Percentiles rank a stretch among this genome's conserved stretches.
These are phyloP conservation scores for Epirrita christyi DNA, from an alignment of 2,888 invertebrate species.

Conservation along the genomic window DNA sequence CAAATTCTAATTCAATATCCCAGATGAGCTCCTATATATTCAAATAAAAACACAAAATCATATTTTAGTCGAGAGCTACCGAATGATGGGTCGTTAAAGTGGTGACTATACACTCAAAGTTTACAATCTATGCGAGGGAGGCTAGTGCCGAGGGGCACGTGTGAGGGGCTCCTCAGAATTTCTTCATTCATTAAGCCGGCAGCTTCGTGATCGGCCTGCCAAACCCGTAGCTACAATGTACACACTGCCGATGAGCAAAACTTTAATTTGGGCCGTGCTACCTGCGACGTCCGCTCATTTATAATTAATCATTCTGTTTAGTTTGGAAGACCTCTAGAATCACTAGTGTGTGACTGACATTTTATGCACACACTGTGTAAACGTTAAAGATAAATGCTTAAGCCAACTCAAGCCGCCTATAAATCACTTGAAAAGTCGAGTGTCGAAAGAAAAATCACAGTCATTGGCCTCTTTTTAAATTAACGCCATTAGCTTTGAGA, in stretches of 20 bases:
- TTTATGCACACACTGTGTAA: conserved; percentile 54
- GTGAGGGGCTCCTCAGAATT: conserved; percentile 68
- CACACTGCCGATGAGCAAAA: conserved; percentile 70
- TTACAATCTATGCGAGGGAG: conserved; percentile 67
- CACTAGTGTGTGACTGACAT: conserved; percentile 65
- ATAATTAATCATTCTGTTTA: conserved; percentile 76
- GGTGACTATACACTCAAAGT: conserved; percentile 51
- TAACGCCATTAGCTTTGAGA: conserved; percentile 83
- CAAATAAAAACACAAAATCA: conserved; percentile 30
- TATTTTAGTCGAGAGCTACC: conserved; percentile 26
- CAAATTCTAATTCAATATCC: conserved; percentile 22
- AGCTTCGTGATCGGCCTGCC: conserved; percentile 74
- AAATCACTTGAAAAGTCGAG: conserved; percentile 74
- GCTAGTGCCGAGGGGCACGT: conserved; percentile 56
- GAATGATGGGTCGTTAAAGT: conserved; percentile 39
- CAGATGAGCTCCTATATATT: conserved; percentile 33
- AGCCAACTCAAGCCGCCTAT: conserved; percentile 52
- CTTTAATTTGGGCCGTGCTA: conserved; percentile 77
- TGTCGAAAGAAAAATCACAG: conserved; percentile 77
- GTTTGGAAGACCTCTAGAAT: conserved; percentile 55
- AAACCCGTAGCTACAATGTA: conserved; percentile 65
- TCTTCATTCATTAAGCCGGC: conserved; percentile 81
- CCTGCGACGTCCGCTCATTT: conserved; percentile 68
- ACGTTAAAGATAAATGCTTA: conserved; percentile 34
- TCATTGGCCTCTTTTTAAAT: conserved; percentile 82